Percentiles rank a stretch among this genome's conserved stretches.
Conservation (phyloP, 2,113 vertebrate species). For the Nothobranchius kuhntae region DNA sequence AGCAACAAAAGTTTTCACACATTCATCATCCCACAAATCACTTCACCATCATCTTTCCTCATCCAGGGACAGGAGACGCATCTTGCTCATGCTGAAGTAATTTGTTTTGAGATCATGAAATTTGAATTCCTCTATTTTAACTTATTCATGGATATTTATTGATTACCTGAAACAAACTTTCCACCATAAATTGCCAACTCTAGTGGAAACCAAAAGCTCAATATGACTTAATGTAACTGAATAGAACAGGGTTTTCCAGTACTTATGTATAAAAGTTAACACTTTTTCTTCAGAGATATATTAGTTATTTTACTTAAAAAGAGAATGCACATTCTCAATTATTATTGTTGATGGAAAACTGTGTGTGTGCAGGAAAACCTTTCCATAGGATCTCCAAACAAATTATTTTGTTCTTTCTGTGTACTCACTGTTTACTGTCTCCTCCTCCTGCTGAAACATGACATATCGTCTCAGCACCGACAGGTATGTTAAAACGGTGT, state of each 20-base stretch:
- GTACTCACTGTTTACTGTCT: conserved; percentile 64
- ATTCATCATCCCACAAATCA: conserved; percentile 54
- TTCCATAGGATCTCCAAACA: conserved; percentile 44
- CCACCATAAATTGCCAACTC: conserved; percentile 22
- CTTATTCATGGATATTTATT: conserved; percentile 11
- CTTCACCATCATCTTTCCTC: conserved; percentile 38
- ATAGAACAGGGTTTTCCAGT: conserved; percentile 14
- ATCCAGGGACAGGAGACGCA: conserved; percentile 12
- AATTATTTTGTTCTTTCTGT: conserved; percentile 50
- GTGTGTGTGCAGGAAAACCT: conserved; percentile 33
- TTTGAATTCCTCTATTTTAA: conserved; percentile 46
- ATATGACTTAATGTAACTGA: conserved; percentile 14
- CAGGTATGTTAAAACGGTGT: conserved; percentile 52
- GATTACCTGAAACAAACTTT: conserved; percentile 23
- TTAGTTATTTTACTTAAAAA: neutral
- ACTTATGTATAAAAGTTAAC: conserved; percentile 7
- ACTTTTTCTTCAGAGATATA: conserved; percentile 7
- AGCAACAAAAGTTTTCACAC: conserved; percentile 44
- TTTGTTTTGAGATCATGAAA: conserved; percentile 28
- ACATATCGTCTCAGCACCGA: conserved; percentile 54
- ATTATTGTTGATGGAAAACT: conserved; percentile 28
- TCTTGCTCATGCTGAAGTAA: conserved; percentile 16
- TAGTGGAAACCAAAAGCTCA: conserved; percentile 33
- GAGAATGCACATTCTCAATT: conserved; percentile 1
- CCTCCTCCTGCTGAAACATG: conserved; percentile 68